A percentile compares a stretch with the other conserved stretches of the same genome.
phyloP scores from a whole-genome alignment of 1,140 invertebrate species.

The Meloidogyne exigua region DNA sequence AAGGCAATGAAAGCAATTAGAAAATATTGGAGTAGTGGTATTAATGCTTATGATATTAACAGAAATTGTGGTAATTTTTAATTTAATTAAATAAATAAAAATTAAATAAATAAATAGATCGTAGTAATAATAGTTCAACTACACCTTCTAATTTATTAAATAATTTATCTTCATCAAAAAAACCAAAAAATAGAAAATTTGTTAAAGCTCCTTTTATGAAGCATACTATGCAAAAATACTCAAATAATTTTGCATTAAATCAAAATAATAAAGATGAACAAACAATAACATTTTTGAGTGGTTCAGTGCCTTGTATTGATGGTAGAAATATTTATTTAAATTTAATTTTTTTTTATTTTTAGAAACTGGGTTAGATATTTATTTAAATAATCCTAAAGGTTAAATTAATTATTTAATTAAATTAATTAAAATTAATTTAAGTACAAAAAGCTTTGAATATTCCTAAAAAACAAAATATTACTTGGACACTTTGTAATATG shows the following conservation, averaged over 20 bases:
- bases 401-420: neutral
- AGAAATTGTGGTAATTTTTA: constrained; percentile 7
- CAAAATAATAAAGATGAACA: neutral
- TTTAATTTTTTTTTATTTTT: neutral
- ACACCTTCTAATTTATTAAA: too few relatives aligned
- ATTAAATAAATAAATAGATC: neutral
- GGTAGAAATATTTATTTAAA: neutral
- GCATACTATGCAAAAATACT: too few relatives aligned
- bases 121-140: too few relatives aligned
- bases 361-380: neutral
- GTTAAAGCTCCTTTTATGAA: too few relatives aligned
- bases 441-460: neutral
- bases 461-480: neutral
- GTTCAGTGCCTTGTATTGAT: neutral
- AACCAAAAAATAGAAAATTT: too few relatives aligned
- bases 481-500: neutral
- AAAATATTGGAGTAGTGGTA: constrained; percentile 42
- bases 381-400: neutral
- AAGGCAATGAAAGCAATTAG: too few relatives aligned
- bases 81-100: neutral
- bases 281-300: neutral
- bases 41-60: constrained; percentile 17
- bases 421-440: neutral
- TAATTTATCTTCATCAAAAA: too few relatives aligned
- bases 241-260: neutral